Evolutionary conservation across 2,888 invertebrate species (phyloP).

Genomic region (Aphrophora alni): DNA sequence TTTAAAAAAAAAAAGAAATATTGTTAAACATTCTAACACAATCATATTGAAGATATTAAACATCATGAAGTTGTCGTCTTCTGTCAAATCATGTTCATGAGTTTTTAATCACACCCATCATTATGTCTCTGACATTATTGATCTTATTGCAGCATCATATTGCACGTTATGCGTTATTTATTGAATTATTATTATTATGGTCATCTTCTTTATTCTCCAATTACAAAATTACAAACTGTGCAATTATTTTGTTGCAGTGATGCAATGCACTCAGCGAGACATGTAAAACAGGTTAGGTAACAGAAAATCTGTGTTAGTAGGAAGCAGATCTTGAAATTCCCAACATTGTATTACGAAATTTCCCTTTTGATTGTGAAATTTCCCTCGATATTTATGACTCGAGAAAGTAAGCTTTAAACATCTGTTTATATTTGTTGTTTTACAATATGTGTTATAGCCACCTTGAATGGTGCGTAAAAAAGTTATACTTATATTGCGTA

Average conservation of each 20-base stretch:
- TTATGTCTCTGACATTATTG: too few species aligned
- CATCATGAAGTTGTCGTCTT: too few species aligned
- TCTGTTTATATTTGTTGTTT: not conserved
- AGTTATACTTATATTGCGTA: not conserved
- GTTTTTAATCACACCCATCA: too few species aligned
- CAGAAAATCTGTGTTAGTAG: not conserved
- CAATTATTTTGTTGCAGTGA: not conserved
- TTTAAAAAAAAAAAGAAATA: too few species aligned
- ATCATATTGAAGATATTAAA: too few species aligned
- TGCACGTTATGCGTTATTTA: too few species aligned
- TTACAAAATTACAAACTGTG: not conserved
- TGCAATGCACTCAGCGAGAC: not conserved
- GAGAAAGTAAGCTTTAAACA: not conserved
- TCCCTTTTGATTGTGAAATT: not conserved
- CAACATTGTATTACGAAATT: not conserved
- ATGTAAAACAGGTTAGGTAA: conserved; percentile 9
- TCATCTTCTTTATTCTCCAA: too few species aligned
- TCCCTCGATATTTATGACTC: not conserved
- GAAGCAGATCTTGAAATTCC: conserved; percentile 7
- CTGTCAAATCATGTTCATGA: too few species aligned
- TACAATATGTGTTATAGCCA: not conserved
- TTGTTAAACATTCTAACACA: too few species aligned
- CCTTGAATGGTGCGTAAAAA: not conserved
- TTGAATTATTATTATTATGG: too few species aligned
- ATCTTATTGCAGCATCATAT: too few species aligned